Evolutionary conservation across 2,888 invertebrate species (phyloP), one percentile per base, ranked within the genome.

Genomic region (Tanypteryx hageni): DNA sequence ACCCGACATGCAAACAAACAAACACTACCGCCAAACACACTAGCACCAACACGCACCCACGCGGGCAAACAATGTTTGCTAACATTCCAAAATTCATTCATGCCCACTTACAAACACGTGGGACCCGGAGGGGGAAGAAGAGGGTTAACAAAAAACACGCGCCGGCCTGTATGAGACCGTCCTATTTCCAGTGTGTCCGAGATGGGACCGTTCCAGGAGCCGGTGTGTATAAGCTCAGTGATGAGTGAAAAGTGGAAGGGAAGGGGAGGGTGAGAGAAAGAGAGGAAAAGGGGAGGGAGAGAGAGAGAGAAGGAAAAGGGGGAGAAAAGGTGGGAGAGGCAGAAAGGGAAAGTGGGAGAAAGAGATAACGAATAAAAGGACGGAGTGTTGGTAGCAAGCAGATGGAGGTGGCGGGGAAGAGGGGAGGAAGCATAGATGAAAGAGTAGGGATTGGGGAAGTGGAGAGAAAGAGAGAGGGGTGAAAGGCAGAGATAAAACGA

Each of bases 81-180:
- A 76, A 76, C 76, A 76, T 76, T 76, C 76, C 76, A 22, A 76
- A 76, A 76, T 76, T 76, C 76, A 76, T 76, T 76, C 76, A 27
- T 11, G 76, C 27, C 76, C 27, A 22, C 27, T 27, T 76, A 9
- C 76, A 27, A 76, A 22, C 76, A 27, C 76, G 27, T 22, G 76
- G 76, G 22, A 76, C 10, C 22, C 44, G 44, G 44, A 44, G 68
- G 9, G 5, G 22, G 27, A 76, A 22, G 76, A 76, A 76, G 76
- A 22, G 22, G 76, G 9, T 27, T 44, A 44, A 44, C 44, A 44
- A 76, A 76, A 76, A 22, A 76, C 76, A 76, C 57, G 22, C 22
- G 84, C 84, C 57, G 56, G 8, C 31, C 84, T n/a, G 44, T 18
- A 16, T 44, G 18, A 18, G 57, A 56, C 31, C 57, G 56, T 18